Base-by-base conservation (phyloP, 1,140 invertebrate species). In the Diplogasteroides magnus region DNA sequence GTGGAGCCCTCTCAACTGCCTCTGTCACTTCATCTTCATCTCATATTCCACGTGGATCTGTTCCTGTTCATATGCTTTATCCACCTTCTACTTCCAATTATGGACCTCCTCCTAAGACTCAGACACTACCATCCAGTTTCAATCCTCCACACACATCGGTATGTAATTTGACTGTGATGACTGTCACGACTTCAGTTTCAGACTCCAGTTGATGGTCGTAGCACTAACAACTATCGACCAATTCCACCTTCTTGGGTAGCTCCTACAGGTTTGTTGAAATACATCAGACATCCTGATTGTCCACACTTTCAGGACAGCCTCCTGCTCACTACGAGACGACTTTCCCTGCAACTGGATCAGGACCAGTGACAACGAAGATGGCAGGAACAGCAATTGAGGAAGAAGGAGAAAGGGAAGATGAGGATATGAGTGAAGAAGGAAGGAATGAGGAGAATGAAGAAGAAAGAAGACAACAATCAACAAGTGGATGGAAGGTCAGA, bases 251-350 rank as follows among this genome's bases (percentile, higher is more conserved):
- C 37, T 11, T 48, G 37, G 37, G 19, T 48, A 48, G 37, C 37
- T 48, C 37, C 37, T 19, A 48, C 37, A n/a, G n/a, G n/a, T n/a
- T n/a, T n/a, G n/a, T n/a, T n/a, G n/a, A n/a, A n/a, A n/a, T n/a
- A n/a, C n/a, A n/a, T n/a, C n/a, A n/a, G n/a, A n/a, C n/a, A n/a
- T n/a, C n/a, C n/a, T n/a, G n/a, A n/a, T n/a, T n/a, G n/a, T n/a
- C n/a, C n/a, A n/a, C n/a, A n/a, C n/a, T n/a, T n/a, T n/a, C n/a
- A n/a, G n/a, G n/a, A n/a, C n/a, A n/a, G 63, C 64, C 69, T 2
- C 57, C 63, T 23, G 64, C 63, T 15, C 63, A 62, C 56, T 73
- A 73, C 28, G 74, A 75, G 62, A 76, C 74, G 11, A 76, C 74
- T 2, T 76, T 76, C 64, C 74, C 74, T 0, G n/a, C n/a, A n/a